These are phyloP conservation scores for Sminthurinus signatus DNA, from an alignment of 1,140 invertebrate species.

Conservation along the genomic window DNA sequence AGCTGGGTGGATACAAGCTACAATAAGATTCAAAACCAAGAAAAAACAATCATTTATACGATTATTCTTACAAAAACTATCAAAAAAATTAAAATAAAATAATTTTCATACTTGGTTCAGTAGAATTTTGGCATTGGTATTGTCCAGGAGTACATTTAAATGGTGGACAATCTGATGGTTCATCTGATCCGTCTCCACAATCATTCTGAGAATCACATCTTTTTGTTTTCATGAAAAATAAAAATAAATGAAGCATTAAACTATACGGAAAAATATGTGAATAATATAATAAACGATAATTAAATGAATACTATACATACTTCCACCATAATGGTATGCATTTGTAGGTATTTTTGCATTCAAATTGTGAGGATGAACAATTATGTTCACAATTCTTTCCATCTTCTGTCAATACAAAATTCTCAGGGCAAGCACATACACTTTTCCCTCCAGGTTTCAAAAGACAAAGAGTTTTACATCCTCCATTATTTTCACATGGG, in stretches of 20 bases:
- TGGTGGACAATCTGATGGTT: conserved; percentile 59
- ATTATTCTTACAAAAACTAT: background rate
- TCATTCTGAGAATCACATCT: too few species aligned
- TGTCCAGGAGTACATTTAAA: conserved; percentile 67
- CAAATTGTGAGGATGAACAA: conserved; percentile 72
- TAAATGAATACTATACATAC: too few species aligned
- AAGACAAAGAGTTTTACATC: conserved; percentile 70
- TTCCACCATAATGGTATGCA: conserved; percentile 59
- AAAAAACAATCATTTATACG: too few species aligned
- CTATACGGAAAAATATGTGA: too few species aligned
- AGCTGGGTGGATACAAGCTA: conserved; percentile 61
- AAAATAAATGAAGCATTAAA: too few species aligned
- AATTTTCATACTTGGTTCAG: too few species aligned
- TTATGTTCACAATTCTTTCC: conserved; percentile 63
- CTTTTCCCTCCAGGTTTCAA: conserved; percentile 54
- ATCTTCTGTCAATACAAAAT: conserved; percentile 62
- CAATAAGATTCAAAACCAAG: too few species aligned
- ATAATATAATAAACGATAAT: too few species aligned
- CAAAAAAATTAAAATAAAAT: too few species aligned
- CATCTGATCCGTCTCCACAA: conserved; percentile 43
- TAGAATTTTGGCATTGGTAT: conserved; percentile 68
- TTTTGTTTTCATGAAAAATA: too few species aligned
- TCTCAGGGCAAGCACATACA: conserved; percentile 71
- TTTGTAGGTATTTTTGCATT: conserved; percentile 65
- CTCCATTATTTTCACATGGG: conserved; percentile 52